These are phyloP conservation scores for Collichthys lucidus DNA, from an alignment of 2,113 vertebrate genomes.

Conservation along the genomic window DNA sequence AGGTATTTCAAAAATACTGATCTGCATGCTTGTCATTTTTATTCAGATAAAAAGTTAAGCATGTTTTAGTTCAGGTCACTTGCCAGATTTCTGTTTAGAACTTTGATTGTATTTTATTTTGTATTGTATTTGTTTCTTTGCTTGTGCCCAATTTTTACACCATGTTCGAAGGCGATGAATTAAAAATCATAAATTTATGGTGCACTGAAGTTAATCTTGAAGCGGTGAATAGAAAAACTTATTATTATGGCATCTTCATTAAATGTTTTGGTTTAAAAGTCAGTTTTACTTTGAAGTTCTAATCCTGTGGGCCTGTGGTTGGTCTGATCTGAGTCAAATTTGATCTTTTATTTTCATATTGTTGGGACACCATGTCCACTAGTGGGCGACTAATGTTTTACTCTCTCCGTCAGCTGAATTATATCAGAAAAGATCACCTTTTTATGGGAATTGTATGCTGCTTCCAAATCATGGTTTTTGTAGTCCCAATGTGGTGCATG, in stretches of 20 bases:
- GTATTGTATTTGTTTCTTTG: not conserved
- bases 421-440: conserved; percentile 8
- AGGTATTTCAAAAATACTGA: not conserved
- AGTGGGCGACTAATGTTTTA: conserved; percentile 56
- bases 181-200: not conserved
- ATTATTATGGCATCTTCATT: not conserved
- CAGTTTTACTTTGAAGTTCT: not conserved
- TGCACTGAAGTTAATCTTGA: not conserved
- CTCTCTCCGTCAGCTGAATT: not conserved
- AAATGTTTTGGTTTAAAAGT: not conserved
- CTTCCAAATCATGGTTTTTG: conserved; percentile 27
- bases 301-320: not conserved
- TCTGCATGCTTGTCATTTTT: not conserved
- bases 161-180: not conserved
- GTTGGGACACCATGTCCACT: conserved; percentile 54
- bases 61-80: not conserved
- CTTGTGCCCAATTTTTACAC: not conserved
- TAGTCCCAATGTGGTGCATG: not conserved
- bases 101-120: not conserved
- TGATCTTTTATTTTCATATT: not conserved
- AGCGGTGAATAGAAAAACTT: not conserved
- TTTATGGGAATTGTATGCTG: not conserved
- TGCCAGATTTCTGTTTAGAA: not conserved
- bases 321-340: not conserved
- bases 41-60: not conserved